Evolutionary conservation across 2,113 vertebrate genomes (phyloP).

Genomic region (Cryptomyrus ogoouensis): DNA sequence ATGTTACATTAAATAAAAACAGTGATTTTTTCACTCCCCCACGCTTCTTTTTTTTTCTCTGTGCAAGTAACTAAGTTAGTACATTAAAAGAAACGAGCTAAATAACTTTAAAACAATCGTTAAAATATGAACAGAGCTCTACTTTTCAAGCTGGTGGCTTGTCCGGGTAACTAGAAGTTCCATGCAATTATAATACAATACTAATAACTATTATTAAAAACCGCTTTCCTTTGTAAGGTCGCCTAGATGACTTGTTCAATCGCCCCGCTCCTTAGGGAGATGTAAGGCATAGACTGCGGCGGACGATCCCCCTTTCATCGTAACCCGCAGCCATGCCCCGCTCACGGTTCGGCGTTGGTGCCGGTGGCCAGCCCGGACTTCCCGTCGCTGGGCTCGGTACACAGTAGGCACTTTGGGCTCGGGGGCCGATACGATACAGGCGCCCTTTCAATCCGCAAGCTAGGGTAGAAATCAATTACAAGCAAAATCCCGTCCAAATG

Average conservation of each 20-base stretch:
- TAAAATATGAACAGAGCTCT: not conserved
- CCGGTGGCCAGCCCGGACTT: not conserved
- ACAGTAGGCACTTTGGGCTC: not conserved
- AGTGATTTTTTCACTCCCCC: not conserved
- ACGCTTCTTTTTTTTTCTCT: not conserved
- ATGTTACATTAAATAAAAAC: not conserved
- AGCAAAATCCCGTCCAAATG: not conserved
- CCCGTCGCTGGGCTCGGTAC: not conserved
- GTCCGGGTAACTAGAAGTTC: not conserved
- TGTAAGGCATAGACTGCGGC: not conserved
- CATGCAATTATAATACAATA: not conserved
- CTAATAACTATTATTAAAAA: not conserved
- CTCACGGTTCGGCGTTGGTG: not conserved
- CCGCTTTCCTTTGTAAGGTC: not conserved
- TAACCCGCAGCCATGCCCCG: not conserved
- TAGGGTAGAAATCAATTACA: not conserved
- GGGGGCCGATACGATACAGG: not conserved
- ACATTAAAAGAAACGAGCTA: not conserved
- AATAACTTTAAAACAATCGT: not conserved
- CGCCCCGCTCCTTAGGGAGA: not conserved
- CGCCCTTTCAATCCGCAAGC: not conserved
- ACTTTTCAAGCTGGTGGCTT: not conserved
- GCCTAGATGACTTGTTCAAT: not conserved
- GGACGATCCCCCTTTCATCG: not conserved
- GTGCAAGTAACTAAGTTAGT: not conserved